phyloP scores from a whole-genome alignment of 1,140 invertebrate genomes.

The Diorhabda elongata region DNA sequence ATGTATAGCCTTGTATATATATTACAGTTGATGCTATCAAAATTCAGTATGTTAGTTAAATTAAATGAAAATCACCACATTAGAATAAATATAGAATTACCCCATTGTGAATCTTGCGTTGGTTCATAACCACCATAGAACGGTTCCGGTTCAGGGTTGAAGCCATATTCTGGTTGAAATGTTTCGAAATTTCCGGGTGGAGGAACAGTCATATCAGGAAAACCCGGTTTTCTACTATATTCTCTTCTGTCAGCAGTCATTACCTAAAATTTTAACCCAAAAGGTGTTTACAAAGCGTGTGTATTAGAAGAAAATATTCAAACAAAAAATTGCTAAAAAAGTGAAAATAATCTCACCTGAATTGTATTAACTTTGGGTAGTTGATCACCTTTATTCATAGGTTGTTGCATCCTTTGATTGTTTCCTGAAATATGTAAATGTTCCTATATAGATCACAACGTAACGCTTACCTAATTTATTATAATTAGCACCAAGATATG shows the following conservation, averaged over 20 bases:
- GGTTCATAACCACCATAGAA: slow-evolving; percentile 70
- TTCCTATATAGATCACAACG: too few species aligned
- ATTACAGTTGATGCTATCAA: too few species aligned
- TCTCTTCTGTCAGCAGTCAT: slow-evolving; percentile 84
- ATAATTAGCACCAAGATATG: too few species aligned
- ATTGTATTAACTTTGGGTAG: slow-evolving; percentile 76
- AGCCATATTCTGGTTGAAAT: slow-evolving; percentile 53
- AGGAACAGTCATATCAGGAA: slow-evolving; percentile 62
- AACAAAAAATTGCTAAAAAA: background rate
- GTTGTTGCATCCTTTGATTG: slow-evolving; percentile 34
- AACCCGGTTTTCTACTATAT: slow-evolving; percentile 66
- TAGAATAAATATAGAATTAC: slow-evolving; percentile 33
- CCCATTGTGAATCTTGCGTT: slow-evolving; percentile 69
- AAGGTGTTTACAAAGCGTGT: background rate
- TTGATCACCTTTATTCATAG: slow-evolving; percentile 47
- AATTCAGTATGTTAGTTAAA: too few species aligned
- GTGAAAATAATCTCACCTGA: slow-evolving; percentile 53
- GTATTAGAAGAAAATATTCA: too few species aligned
- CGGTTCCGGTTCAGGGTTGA: slow-evolving; percentile 58
- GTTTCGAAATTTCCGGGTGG: slow-evolving; percentile 58
- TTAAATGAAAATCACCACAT: too few species aligned
- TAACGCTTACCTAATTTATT: too few species aligned
- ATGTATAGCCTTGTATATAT: too few species aligned
- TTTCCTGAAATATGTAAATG: slow-evolving; percentile 52
- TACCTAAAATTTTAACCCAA: slow-evolving; percentile 52